A percentile compares a stretch with the other conserved stretches of the same genome.
These are phyloP conservation scores for Apodemia hepburni DNA, from an alignment of 2,888 invertebrate species.

Conservation along the genomic window DNA sequence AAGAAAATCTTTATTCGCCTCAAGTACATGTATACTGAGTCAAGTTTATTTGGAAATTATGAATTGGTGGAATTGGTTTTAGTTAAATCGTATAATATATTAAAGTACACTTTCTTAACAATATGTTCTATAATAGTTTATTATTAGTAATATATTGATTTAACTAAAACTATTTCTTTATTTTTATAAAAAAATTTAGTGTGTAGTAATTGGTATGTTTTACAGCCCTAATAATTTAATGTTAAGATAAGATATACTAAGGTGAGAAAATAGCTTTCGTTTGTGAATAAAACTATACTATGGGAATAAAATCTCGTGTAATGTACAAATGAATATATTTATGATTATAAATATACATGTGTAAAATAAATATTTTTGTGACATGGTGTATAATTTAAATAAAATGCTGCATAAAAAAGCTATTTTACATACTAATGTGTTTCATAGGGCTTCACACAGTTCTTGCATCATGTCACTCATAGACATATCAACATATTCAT, in stretches of 20 bases:
- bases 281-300: constrained; percentile 56
- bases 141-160: constrained; percentile 5
- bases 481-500: constrained; percentile 61
- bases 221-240: constrained; percentile 60
- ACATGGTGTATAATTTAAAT: constrained; percentile 65
- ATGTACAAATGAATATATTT: constrained; percentile 76
- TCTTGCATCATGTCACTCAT: constrained; percentile 66
- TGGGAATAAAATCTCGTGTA: constrained; percentile 57
- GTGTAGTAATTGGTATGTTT: constrained; percentile 51
- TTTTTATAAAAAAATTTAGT: constrained; percentile 25
- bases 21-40: constrained; percentile 1
- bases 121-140: neutral
- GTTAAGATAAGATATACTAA: constrained; percentile 55
- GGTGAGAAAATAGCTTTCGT: constrained; percentile 62
- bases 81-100: constrained; percentile 20
- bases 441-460: constrained; percentile 63
- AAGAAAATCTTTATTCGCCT: constrained; percentile 18
- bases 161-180: constrained; percentile 20
- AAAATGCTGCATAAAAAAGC: constrained; percentile 46
- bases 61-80: constrained; percentile 16
- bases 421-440: constrained; percentile 60
- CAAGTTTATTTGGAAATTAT: constrained; percentile 16
- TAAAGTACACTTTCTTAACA: constrained; percentile 15
- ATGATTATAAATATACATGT: constrained; percentile 59
- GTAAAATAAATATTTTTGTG: constrained; percentile 73